Base-by-base conservation (phyloP, 2,113 vertebrate genomes). In the Dolichallabes microphthalmus region DNA sequence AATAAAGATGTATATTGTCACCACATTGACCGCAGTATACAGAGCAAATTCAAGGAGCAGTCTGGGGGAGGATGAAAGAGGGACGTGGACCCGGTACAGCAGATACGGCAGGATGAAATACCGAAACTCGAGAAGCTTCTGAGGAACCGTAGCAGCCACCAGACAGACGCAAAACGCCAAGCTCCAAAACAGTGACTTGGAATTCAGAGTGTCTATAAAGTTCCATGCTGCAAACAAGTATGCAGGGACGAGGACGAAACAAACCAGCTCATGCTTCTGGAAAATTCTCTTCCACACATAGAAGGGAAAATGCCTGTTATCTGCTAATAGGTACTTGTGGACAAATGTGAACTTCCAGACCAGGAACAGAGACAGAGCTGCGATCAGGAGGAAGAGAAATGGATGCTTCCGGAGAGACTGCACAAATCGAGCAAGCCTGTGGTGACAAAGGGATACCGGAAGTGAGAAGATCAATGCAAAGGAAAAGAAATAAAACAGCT, bases 71-170 rank as follows among this genome's bases (percentile, higher is more conserved):
- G 98, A 93, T 0, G 96, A 93, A 60, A 97, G 90, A 0, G 97
- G 96, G 91, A 96, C 92, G 92, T 99, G 97, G 35, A 99, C 90
- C 27, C 96, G 96, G 88, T 97, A 99, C 89, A 99, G 94, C 89
- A 99, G 89, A 87, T 98, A 99, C 0, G 98, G 98, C 71, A 98
- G 87, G 88, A 99, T 97, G 87, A 98, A 99, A 90, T 99, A 99
- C 88, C 98, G 95, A 78, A 99, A 99, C 91, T 99, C 98, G 74
- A 99, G 90, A n/a, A 99, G 92, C 88, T 96, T 97, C 87, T 99
- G 98, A 80, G 98, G 98, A 82, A 99, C 94, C 0, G 93, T 97
- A 71, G 94, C 93, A 3, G 91, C 90, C 85, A 93, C 52, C 22
- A 98, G 89, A 90, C 98, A 99, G 0, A 87, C 75, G 87, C 95